Conservation (phyloP, 2,888 invertebrate genomes). For the Folsomia candida region DNA sequence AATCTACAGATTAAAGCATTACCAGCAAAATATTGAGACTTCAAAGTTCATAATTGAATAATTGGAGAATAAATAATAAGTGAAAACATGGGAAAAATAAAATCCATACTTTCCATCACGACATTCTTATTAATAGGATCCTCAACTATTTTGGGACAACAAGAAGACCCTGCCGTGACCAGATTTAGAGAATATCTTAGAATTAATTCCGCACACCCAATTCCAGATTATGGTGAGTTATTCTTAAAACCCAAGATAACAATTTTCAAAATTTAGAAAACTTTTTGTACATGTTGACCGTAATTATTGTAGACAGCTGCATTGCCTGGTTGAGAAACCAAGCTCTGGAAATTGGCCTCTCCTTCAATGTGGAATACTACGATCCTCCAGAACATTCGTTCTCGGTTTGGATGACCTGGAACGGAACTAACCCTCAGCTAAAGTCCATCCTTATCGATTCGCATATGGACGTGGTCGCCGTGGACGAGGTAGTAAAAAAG, state of each 20-base stretch:
- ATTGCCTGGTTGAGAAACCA: constrained; percentile 16
- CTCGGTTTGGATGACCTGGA: constrained; percentile 77
- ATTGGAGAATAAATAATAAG: too few relatives aligned
- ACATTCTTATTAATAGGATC: not conserved
- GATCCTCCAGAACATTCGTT: constrained; percentile 11
- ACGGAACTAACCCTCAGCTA: constrained; percentile 68
- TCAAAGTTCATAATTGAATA: too few relatives aligned
- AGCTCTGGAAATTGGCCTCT: constrained; percentile 22
- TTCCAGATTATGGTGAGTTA: constrained; percentile 73
- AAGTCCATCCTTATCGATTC: constrained; percentile 81
- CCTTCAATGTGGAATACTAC: constrained; percentile 13
- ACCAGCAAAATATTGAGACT: too few relatives aligned
- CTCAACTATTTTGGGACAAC: not conserved
- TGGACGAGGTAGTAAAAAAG: constrained; percentile 69
- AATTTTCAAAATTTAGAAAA: too few relatives aligned
- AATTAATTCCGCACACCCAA: constrained; percentile 83
- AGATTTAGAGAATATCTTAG: constrained; percentile 79
- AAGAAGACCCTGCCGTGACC: constrained; percentile 61
- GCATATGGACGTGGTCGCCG: constrained; percentile 96
- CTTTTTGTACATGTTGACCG: not conserved
- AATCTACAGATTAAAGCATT: too few relatives aligned
- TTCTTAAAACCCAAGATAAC: not conserved
- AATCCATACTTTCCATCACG: not conserved
- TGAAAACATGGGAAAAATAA: too few relatives aligned
- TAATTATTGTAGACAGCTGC: constrained; percentile 10